Conservation (phyloP, 2,888 invertebrate genomes). For the Argyra leucocephala region DNA sequence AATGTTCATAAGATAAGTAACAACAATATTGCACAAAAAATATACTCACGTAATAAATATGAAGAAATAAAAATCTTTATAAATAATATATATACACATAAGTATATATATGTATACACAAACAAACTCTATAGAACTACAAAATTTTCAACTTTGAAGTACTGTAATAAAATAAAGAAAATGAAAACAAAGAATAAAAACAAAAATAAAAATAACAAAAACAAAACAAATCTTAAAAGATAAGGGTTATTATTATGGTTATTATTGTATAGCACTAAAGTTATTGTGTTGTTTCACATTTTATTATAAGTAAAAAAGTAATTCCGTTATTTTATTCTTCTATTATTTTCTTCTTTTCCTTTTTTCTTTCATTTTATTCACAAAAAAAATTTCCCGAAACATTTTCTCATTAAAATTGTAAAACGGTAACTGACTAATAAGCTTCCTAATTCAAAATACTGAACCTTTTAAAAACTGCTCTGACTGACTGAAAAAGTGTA, state of each 20-base stretch:
- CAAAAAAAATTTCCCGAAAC: not conserved
- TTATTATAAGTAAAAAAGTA: not conserved
- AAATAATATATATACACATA: no score
- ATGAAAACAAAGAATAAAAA: not conserved
- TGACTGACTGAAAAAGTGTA: not conserved
- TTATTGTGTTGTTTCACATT: not conserved
- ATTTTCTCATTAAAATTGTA: conserved; percentile 4
- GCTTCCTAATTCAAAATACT: not conserved
- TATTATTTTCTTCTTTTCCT: not conserved
- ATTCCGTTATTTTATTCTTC: not conserved
- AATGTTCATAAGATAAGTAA: no score
- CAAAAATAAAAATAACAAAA: not conserved
- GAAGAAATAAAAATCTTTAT: no score
- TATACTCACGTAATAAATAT: no score
- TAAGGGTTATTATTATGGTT: conserved; percentile 4
- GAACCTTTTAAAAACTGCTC: not conserved
- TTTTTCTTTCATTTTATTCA: not conserved
- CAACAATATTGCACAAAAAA: no score
- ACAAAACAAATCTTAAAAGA: not conserved
- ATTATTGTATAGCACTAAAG: conserved; percentile 1
- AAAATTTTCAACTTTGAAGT: not conserved
- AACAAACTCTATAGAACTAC: not conserved
- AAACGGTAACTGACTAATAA: not conserved
- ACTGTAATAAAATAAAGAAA: not conserved
- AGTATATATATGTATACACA: not conserved